phyloP scores from a whole-genome alignment of 2,888 invertebrate species.

The Chydorus sphaericus region DNA sequence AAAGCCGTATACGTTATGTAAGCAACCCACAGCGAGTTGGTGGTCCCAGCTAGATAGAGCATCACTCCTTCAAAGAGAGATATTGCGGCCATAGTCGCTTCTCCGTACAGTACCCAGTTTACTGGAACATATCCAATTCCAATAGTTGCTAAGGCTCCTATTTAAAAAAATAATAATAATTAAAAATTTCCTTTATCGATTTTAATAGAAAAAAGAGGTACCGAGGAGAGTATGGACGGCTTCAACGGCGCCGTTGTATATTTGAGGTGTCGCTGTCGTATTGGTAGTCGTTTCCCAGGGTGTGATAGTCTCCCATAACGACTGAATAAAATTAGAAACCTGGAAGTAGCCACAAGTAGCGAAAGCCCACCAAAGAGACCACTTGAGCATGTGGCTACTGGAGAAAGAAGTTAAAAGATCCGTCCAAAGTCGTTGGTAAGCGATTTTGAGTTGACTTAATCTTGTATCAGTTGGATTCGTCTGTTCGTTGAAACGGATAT shows the following conservation, averaged over 20 bases:
- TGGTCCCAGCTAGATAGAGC: constrained; percentile 38
- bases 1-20: constrained; percentile 61
- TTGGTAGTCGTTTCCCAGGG: constrained; percentile 24
- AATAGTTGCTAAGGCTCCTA: constrained; percentile 38
- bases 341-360: constrained; percentile 56
- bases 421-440: constrained; percentile 32
- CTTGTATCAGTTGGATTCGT: no score
- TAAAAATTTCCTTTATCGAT: background rate
- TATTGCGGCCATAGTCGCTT: constrained; percentile 33
- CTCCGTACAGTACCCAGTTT: constrained; percentile 39
- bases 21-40: constrained; percentile 46
- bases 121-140: constrained; percentile 35
- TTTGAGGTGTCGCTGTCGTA: no score
- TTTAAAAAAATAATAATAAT: constrained; percentile 10
- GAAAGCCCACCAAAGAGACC: constrained; percentile 65
- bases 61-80: constrained; percentile 34
- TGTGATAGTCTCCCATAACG: constrained; percentile 57
- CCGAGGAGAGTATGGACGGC: constrained; percentile 54
- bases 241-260: constrained; percentile 68
- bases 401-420: constrained; percentile 44
- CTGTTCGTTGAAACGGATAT: no score
- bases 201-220: constrained; percentile 28
- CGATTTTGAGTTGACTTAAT: background rate
- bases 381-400: constrained; percentile 44
- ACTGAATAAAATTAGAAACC: constrained; percentile 61